Evolutionary conservation across 2,797 vertebrate genomes (phyloP).

Genomic region (Hafferia zeledoni): DNA sequence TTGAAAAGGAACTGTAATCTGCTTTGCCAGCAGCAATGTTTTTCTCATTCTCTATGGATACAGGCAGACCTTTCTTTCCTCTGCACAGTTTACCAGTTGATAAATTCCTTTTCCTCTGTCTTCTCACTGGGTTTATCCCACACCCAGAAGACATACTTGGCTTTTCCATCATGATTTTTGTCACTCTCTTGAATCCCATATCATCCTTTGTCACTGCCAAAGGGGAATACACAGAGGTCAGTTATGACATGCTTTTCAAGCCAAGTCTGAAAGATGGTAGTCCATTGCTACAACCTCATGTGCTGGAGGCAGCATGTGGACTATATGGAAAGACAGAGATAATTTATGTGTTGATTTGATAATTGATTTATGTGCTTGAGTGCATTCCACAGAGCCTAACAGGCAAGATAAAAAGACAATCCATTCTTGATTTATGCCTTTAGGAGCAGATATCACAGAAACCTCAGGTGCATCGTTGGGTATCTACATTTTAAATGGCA

Average conservation of each 20-base stretch:
- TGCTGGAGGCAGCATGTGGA: not conserved
- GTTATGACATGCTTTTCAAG: not conserved
- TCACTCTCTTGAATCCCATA: not conserved
- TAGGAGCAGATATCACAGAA: not conserved
- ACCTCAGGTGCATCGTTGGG: not conserved
- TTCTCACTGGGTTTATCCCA: not conserved
- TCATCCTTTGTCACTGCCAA: not conserved
- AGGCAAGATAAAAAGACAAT: not conserved
- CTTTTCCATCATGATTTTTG: not conserved
- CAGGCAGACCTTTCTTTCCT: conserved; percentile 53
- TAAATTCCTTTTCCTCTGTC: conserved; percentile 6
- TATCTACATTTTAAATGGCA: not conserved
- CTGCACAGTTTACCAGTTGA: not conserved
- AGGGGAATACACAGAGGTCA: not conserved
- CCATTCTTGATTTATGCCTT: not conserved
- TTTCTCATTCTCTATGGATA: conserved; percentile 60
- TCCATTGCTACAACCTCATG: not conserved
- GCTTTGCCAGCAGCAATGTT: conserved; percentile 36
- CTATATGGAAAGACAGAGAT: not conserved
- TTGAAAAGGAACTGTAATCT: conserved; percentile 40
- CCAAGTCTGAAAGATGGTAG: not conserved
- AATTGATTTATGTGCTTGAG: not conserved
- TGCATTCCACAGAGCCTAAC: not conserved
- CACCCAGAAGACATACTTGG: not conserved
- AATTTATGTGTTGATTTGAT: not conserved